Conservation (phyloP, 2,113 vertebrate species). For the Triplophysa tibetana region DNA sequence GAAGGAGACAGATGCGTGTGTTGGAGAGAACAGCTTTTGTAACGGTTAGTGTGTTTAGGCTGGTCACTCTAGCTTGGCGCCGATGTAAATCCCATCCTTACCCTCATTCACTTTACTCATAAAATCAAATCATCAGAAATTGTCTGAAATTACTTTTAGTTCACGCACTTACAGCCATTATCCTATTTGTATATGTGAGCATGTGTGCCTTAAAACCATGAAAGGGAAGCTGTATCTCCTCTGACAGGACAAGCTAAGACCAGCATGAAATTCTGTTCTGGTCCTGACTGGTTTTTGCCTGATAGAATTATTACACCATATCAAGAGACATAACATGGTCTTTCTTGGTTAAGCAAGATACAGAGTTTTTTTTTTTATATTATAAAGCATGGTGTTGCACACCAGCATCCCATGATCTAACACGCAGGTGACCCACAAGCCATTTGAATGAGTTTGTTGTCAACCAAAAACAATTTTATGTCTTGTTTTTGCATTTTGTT, state of each 20-base stretch:
- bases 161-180: background rate
- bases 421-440: background rate
- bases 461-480: no score
- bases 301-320: no score
- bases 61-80: background rate
- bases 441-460: background rate
- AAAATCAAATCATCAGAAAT: conserved; percentile 19
- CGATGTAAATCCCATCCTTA: background rate
- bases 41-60: conserved; percentile 1
- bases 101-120: conserved; percentile 8
- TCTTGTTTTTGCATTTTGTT: no score
- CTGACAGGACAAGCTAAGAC: background rate
- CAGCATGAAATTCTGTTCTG: background rate
- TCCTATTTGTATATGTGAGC: background rate
- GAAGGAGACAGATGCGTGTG: background rate
- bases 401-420: background rate
- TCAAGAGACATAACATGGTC: no score
- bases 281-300: background rate
- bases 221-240: background rate
- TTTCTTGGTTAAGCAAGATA: no score
- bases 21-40: background rate
- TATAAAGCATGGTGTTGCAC: background rate
- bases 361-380: no score
- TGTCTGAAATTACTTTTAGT: conserved; percentile 16
- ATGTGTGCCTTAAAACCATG: background rate